Evolutionary conservation across 2,113 vertebrate genomes (phyloP).

Genomic region (Scomber scombrus): DNA sequence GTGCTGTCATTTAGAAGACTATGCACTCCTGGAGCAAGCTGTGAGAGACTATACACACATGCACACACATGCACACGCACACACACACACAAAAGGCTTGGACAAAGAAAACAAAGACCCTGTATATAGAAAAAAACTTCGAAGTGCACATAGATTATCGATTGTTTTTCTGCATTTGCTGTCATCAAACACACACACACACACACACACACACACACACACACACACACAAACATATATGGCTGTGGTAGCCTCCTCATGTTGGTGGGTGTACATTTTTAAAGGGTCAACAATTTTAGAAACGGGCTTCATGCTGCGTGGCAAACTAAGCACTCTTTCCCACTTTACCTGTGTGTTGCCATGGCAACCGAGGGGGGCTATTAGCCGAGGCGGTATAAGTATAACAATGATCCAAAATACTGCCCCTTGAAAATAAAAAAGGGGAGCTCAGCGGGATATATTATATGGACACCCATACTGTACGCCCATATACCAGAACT

Average conservation of each 20-base stretch:
- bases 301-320: conserved; percentile 66
- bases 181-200: conserved; percentile 9
- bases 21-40: conserved; percentile 21
- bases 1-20: conserved; percentile 47
- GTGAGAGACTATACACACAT: background rate
- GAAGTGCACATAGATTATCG: conserved; percentile 27
- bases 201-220: conserved; percentile 16
- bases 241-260: conserved; percentile 54
- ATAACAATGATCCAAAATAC: conserved; percentile 65
- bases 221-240: conserved; percentile 37
- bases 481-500: conserved; percentile 2
- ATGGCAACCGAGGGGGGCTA: conserved; percentile 75
- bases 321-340: conserved; percentile 71
- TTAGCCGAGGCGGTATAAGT: conserved; percentile 66
- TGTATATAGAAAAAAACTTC: conserved; percentile 26
- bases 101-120: conserved; percentile 30
- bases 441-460: conserved; percentile 31
- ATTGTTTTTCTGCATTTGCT: conserved; percentile 28
- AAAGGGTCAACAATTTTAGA: conserved; percentile 81
- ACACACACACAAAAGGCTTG: background rate
- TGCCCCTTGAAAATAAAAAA: conserved; percentile 51
- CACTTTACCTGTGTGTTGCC: conserved; percentile 80
- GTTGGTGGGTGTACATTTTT: conserved; percentile 73
- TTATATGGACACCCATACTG: conserved; percentile 22
- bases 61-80: background rate